Conservation (phyloP, 2,797 vertebrate genomes). For the Sebastes itinus region DNA sequence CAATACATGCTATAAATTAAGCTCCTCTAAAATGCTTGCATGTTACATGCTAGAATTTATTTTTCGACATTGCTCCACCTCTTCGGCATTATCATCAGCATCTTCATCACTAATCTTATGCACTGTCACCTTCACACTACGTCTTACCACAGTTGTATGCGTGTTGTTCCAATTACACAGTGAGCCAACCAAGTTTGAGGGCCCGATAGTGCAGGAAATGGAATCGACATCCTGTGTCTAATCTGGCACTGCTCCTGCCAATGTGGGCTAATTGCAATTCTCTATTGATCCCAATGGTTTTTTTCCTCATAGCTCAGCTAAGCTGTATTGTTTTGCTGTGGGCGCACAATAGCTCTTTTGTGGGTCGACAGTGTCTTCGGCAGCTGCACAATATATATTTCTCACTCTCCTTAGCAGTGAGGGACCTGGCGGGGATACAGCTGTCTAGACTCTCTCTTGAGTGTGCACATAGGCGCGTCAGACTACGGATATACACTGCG, state of each 20-base stretch:
- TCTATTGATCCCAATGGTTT: constrained; percentile 81
- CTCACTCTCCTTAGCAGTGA: constrained; percentile 64
- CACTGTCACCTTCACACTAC: constrained; percentile 37
- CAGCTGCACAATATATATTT: constrained; percentile 71
- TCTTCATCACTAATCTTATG: constrained; percentile 4
- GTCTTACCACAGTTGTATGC: constrained; percentile 32
- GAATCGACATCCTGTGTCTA: constrained; percentile 83
- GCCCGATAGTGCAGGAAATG: constrained; percentile 82
- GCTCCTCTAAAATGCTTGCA: background rate
- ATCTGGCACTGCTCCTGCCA: constrained; percentile 82
- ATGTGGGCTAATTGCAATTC: constrained; percentile 84
- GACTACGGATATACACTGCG: constrained; percentile 5
- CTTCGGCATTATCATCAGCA: background rate
- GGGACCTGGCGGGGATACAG: constrained; percentile 60
- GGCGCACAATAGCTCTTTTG: constrained; percentile 75
- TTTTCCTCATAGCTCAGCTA: constrained; percentile 69
- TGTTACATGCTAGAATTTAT: background rate
- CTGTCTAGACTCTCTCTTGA: constrained; percentile 57
- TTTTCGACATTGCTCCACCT: background rate
- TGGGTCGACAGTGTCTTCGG: constrained; percentile 69
- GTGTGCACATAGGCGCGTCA: background rate
- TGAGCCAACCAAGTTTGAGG: constrained; percentile 70
- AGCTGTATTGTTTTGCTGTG: constrained; percentile 78
- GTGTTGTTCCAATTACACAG: constrained; percentile 70
- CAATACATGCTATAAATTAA: background rate